These are phyloP conservation scores for Gyrodactylus bullatarudis DNA, from an alignment of 1,140 invertebrate genomes.

Conservation along the genomic window DNA sequence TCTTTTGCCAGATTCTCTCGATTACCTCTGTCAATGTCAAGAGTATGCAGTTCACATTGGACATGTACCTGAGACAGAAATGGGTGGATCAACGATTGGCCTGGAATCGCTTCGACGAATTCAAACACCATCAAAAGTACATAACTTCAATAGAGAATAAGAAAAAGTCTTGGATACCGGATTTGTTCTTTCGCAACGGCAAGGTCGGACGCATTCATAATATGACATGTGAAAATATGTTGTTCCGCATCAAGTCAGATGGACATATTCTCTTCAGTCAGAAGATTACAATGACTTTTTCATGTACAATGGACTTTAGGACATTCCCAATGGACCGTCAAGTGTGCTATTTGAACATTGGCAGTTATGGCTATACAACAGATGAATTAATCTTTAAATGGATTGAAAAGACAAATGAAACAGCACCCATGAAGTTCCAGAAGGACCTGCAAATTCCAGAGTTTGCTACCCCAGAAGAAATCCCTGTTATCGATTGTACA, in stretches of 20 bases:
- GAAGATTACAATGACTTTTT: slow-evolving; percentile 2
- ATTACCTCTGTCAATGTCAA: not conserved
- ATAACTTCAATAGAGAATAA: not conserved
- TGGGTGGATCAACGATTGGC: not conserved
- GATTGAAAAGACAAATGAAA: not conserved
- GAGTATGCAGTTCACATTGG: not conserved
- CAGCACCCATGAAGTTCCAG: not conserved
- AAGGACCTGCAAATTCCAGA: not conserved
- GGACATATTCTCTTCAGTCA: not conserved
- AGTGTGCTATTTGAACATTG: not conserved
- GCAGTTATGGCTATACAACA: slow-evolving; percentile 3
- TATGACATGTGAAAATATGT: slow-evolving; percentile 1
- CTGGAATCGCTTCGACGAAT: not conserved
- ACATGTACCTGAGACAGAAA: not conserved
- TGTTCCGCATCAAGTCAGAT: not conserved
- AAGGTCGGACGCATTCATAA: slow-evolving; percentile 1
- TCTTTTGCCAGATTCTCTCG: not conserved
- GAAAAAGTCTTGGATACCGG: slow-evolving; percentile 4
- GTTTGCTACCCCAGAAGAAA: not conserved
- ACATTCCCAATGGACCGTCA: slow-evolving; percentile 5
- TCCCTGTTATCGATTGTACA: not conserved
- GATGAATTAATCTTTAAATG: slow-evolving; percentile 3
- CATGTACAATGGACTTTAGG: slow-evolving; percentile 2
- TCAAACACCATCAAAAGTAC: not conserved
- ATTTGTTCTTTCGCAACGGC: slow-evolving; percentile 6